Evolutionary conservation across 2,797 vertebrate species (phyloP), one percentile per base, ranked within the genome.

Genomic region (Syncerus caffer): DNA sequence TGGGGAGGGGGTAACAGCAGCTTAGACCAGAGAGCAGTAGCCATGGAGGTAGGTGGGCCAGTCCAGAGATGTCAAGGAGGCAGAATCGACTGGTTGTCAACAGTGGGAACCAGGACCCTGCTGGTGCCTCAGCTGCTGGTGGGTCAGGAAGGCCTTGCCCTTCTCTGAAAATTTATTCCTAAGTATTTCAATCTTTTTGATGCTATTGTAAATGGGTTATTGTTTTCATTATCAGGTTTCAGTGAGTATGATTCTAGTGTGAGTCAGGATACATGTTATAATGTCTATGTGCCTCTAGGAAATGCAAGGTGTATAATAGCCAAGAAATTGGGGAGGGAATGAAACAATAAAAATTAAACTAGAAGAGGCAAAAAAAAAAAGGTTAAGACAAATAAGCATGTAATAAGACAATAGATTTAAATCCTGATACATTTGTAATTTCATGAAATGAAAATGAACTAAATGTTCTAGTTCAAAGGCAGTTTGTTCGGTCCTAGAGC

Each of bases 261-360:
- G 31, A 16, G 50, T 25, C 21, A 13, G 27, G 71, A 7, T 6
- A 29, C 60, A 4, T 14, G 51, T 17, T 71, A 13, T 31, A 0
- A 71, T 3, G 51, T 12, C 47, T 21, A 1, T 1, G 1, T 3
- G 7, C 27, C 60, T 50, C 58, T 21, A n/a, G 51, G n/a, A 31
- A 34, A 27, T 12, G 7, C 13, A 13, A 29, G 34, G 6, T 17
- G 23, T 12, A 0, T 55, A 2, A 64, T 3, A 45, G n/a, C 60
- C 38, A 19, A 16, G 42, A 12, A 47, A 9, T 6, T 9, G 4
- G 4, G 60, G 34, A 6, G 4, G 11, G 6, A 8, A 9, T 0
- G 60, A 57, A 58, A 55, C 7, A 17, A 47, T n/a, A 11, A 79
- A 14, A 71, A 27, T 45, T 2, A 7, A 50, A 42, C 57, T n/a